Conservation (phyloP, 2,888 invertebrate genomes). For the Lasioglossum zephyrum region DNA sequence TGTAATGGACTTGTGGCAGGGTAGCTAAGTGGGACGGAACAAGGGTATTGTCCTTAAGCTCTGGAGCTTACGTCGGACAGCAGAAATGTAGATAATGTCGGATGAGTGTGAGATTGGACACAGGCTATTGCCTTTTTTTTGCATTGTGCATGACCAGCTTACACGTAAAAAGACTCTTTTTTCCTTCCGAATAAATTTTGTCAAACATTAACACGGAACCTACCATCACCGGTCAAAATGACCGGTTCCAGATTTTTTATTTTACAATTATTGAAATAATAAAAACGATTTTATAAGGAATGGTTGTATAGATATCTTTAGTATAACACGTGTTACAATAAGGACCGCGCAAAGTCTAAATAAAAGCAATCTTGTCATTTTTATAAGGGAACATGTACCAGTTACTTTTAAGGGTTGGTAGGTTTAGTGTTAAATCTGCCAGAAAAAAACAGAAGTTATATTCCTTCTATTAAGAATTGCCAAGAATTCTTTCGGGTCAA, state of each 20-base stretch:
- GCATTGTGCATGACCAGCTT: not conserved
- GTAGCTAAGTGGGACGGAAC: not conserved
- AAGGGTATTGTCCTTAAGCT: not conserved
- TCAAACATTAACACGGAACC: not conserved
- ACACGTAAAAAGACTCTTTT: not conserved
- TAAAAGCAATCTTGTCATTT: too few species aligned
- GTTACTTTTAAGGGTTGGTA: too few species aligned
- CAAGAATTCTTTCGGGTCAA: not conserved
- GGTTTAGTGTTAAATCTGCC: not conserved
- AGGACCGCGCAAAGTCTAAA: too few species aligned
- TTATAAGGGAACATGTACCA: too few species aligned
- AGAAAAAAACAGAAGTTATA: not conserved
- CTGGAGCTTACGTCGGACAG: not conserved
- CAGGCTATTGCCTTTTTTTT: not conserved
- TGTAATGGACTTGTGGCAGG: constrained; percentile 1
- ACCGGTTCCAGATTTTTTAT: too few species aligned
- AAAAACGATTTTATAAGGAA: too few species aligned
- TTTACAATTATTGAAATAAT: too few species aligned
- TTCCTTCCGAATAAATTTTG: not conserved
- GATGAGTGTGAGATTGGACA: not conserved
- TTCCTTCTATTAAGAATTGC: not conserved
- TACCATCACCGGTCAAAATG: too few species aligned
- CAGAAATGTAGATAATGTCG: not conserved
- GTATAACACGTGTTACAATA: too few species aligned
- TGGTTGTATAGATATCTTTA: too few species aligned